A percentile compares a stretch with the other conserved stretches of the same genome.
Evolutionary conservation across 2,888 invertebrate species (phyloP).

Genomic region (Himalopsyche tibetana): DNA sequence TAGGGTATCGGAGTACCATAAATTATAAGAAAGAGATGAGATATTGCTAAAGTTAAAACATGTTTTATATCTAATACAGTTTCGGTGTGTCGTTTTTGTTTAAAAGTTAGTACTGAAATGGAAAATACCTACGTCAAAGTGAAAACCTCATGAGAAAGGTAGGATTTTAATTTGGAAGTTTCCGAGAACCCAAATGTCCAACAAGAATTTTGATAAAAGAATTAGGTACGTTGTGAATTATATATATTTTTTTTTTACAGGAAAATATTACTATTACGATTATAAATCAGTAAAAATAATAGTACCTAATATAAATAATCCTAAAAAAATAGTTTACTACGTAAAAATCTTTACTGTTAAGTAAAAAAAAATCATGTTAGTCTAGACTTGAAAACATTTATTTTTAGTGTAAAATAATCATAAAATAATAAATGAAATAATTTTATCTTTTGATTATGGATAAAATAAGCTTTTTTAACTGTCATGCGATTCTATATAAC

Average conservation of each 20-base stretch:
- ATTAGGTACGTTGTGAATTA: too few species aligned
- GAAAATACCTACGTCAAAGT: conserved; percentile 6
- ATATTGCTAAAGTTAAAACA: too few species aligned
- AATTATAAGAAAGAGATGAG: too few species aligned
- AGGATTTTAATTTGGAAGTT: not conserved
- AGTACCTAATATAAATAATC: too few species aligned
- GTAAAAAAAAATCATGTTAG: not conserved
- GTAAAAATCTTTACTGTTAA: too few species aligned
- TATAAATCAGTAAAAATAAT: too few species aligned
- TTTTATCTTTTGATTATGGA: conserved; percentile 15
- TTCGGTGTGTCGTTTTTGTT: not conserved
- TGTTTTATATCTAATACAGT: too few species aligned
- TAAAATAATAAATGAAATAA: conserved; percentile 1
- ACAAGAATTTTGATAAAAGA: not conserved
- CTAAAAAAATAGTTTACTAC: too few species aligned
- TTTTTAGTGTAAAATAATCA: conserved; percentile 2
- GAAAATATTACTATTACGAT: too few species aligned
- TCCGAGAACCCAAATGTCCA: not conserved
- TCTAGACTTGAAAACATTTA: not conserved
- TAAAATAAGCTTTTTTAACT: not conserved
- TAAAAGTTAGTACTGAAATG: not conserved
- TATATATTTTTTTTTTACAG: too few species aligned
- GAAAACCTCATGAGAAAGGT: conserved; percentile 6
- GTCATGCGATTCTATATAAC: not conserved
- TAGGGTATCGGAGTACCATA: too few species aligned